These are phyloP conservation scores for Calliopsis andreniformis DNA, from an alignment of 1,140 invertebrate species.

Conservation along the genomic window DNA sequence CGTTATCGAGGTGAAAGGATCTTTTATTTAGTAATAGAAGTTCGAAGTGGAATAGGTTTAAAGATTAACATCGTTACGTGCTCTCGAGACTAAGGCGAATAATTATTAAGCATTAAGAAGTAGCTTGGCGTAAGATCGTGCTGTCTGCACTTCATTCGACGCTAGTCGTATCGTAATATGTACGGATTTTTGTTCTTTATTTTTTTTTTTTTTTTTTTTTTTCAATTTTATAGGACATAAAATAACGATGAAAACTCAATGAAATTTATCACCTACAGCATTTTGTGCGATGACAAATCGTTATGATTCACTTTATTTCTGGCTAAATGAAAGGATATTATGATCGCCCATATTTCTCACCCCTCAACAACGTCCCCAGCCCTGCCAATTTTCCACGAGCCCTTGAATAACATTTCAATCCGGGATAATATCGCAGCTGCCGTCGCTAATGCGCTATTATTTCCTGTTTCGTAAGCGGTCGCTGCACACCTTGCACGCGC, in stretches of 20 bases:
- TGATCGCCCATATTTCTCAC: conserved; percentile 15
- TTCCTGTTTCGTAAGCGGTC: conserved; percentile 54
- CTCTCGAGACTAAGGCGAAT: conserved; percentile 31
- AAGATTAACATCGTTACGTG: conserved; percentile 53
- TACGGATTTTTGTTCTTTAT: conserved; percentile 10
- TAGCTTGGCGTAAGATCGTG: conserved; percentile 25
- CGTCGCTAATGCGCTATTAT: conserved; percentile 61
- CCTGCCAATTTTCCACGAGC: conserved; percentile 43
- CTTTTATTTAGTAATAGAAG: conserved; percentile 54
- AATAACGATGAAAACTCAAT: no score
- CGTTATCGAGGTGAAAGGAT: conserved; percentile 53
- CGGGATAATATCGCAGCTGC: conserved; percentile 59
- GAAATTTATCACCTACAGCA: conserved; percentile 24
- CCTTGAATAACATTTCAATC: conserved; percentile 61
- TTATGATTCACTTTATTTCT: conserved; percentile 44
- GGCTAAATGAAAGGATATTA: conserved; percentile 34
- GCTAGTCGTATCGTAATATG: conserved; percentile 1
- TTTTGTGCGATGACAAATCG: conserved; percentile 38
- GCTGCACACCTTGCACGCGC: neutral
- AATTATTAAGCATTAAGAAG: conserved; percentile 54
- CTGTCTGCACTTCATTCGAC: neutral
- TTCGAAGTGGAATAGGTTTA: conserved; percentile 40
- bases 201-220: neutral
- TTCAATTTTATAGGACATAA: neutral
- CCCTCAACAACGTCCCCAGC: neutral